phyloP scores from a whole-genome alignment of 2,888 invertebrate species.

The Cryptus viduatorius region DNA sequence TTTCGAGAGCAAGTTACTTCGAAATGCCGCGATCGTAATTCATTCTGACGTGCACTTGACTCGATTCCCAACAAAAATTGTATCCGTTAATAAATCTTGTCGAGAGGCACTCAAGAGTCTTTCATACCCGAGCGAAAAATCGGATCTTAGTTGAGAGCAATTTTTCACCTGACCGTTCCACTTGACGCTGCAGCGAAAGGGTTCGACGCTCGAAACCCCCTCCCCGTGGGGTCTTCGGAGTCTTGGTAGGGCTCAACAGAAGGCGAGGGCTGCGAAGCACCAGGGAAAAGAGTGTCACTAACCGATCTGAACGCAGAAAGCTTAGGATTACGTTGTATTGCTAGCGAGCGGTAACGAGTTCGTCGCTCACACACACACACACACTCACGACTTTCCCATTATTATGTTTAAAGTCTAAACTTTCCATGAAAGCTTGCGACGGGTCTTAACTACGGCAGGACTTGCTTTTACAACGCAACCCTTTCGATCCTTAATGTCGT shows the following conservation, averaged over 20 bases:
- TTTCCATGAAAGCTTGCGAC: background rate
- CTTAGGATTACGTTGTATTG: background rate
- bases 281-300: background rate
- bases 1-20: background rate
- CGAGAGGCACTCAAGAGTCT: background rate
- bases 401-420: background rate
- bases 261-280: background rate
- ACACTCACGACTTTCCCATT: background rate
- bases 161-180: conserved; percentile 34
- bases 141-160: background rate
- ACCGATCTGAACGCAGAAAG: background rate
- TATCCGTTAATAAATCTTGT: background rate
- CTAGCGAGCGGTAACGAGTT: conserved; percentile 1
- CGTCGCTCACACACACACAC: background rate
- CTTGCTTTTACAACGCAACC: conserved; percentile 40
- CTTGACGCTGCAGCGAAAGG: conserved; percentile 19
- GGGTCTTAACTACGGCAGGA: background rate
- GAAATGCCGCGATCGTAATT: background rate
- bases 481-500: conserved; percentile 52
- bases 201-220: background rate
- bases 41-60: background rate
- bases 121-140: background rate
- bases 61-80: background rate
- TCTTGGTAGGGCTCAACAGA: conserved; percentile 10
- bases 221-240: background rate